These are phyloP conservation scores for Anarsia innoxiella DNA, from an alignment of 2,888 invertebrate species.

Conservation along the genomic window DNA sequence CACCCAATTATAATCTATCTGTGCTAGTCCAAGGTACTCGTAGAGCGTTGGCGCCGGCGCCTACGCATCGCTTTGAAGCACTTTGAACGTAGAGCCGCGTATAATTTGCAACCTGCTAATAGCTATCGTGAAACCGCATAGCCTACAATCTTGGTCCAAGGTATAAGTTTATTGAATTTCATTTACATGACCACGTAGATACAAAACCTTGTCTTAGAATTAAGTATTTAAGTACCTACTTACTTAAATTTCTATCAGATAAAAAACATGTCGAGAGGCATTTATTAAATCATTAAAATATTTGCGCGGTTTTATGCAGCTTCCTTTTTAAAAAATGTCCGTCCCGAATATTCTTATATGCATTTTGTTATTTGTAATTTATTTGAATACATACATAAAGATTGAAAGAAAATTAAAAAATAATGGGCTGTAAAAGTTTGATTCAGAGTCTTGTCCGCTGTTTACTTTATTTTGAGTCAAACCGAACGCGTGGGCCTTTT, in stretches of 20 bases:
- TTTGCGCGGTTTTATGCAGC: too few relatives aligned
- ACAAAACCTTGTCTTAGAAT: too few relatives aligned
- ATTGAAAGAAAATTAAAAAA: constrained; percentile 7
- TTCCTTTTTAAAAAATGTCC: too few relatives aligned
- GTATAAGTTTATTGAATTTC: too few relatives aligned
- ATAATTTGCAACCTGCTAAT: constrained; percentile 69
- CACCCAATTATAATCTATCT: constrained; percentile 10
- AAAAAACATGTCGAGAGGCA: too few relatives aligned
- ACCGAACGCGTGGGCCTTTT: constrained; percentile 33
- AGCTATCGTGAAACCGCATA: constrained; percentile 35
- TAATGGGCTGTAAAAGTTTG: constrained; percentile 8
- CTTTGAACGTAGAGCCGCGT: constrained; percentile 22
- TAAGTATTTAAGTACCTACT: too few relatives aligned
- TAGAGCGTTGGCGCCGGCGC: constrained; percentile 50
- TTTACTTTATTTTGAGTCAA: constrained; percentile 11
- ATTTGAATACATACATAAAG: constrained; percentile 10
- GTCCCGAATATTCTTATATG: too few relatives aligned
- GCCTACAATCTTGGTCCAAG: constrained; percentile 20
- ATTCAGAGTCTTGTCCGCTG: constrained; percentile 1
- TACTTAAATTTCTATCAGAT: too few relatives aligned
- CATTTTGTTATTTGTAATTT: too few relatives aligned
- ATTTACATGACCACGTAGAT: too few relatives aligned
- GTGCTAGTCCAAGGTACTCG: too few relatives aligned
- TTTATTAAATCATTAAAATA: too few relatives aligned
- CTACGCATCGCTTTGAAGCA: constrained; percentile 37